Evolutionary conservation across 2,797 vertebrate species (phyloP), one percentile per base, ranked within the genome.

Genomic region (Lindbergichthys nudifrons): DNA sequence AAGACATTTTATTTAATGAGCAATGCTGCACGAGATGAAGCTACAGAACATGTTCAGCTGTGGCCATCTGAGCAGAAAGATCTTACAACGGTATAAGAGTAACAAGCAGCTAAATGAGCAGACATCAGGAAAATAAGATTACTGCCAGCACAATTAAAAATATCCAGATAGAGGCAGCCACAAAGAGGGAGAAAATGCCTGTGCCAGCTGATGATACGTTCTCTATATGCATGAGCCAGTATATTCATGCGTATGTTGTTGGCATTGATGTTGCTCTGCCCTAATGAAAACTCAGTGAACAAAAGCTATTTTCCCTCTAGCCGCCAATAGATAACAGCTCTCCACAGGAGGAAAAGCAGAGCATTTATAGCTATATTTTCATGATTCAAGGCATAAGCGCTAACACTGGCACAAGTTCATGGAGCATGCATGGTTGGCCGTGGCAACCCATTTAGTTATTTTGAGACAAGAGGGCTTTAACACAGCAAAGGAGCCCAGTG

Each of bases 281-380:
- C 68, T 76, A 81, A 88, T 89, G 77, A 86, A 82, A 90, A 79
- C 64, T 58, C n/a, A 79, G 70, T 65, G 54, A 87, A 78, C 77
- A 83, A 76, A 85, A 83, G 71, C 58, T 12, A 21, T 81, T 78
- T 70, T 0, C 52, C 69, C 65, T 0, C 21, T 26, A 58, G 67
- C 75, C 81, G 68, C 70, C 77, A 82, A 54, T n/a, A 76, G 63
- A 75, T 77, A 75, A 88, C 75, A 63, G 73, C 52, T 73, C 45
- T 79, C 73, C 45, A 70, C 58, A 64, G 70, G 73, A 87, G 53
- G 54, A 68, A 80, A 77, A 60, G 26, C 57, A 57, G 23, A 58
- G 21, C 30, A 19, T 67, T 85, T 75, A 59, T 8, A 30, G 62
- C 13, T 66, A 41, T 39, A 72, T 75, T 73, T 74, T 70, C 51